phyloP scores from a whole-genome alignment of 2,888 invertebrate species.

The Nemotelus nigrinus region DNA sequence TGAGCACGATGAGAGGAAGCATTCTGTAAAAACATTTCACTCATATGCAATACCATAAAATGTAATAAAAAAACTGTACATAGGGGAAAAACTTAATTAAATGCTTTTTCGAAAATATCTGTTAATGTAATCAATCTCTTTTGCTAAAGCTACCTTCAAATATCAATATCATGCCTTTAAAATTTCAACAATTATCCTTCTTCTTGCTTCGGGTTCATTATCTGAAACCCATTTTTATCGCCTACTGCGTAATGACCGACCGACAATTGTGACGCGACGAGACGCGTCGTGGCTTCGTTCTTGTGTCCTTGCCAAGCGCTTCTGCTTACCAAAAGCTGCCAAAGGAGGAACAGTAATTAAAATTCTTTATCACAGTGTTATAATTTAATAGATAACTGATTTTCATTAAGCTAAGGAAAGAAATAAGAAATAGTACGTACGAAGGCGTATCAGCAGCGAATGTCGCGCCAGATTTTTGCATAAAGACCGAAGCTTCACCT shows the following conservation, averaged over 20 bases:
- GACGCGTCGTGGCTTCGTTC: neutral
- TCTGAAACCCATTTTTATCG: conserved; percentile 25
- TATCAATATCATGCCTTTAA: too few species aligned
- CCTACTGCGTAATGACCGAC: neutral
- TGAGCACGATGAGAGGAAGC: too few species aligned
- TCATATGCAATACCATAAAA: too few species aligned
- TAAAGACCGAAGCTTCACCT: conserved; percentile 16
- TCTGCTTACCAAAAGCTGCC: conserved; percentile 30
- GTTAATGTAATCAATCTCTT: too few species aligned
- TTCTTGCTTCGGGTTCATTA: conserved; percentile 9
- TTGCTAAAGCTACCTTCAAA: too few species aligned
- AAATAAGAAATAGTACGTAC: conserved; percentile 2
- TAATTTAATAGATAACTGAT: conserved; percentile 52
- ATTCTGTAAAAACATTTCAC: too few species aligned
- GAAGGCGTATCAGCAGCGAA: conserved; percentile 8
- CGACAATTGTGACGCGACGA: neutral
- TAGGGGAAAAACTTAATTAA: too few species aligned
- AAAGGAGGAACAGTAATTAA: conserved; percentile 51
- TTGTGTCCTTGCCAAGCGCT: conserved; percentile 10
- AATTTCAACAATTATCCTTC: too few species aligned
- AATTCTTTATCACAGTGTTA: conserved; percentile 52
- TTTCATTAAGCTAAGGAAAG: conserved; percentile 48
- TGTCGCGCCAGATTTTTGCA: conserved; percentile 39
- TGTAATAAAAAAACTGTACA: too few species aligned
- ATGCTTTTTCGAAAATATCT: too few species aligned